These are phyloP conservation scores for Mythimna ferrago DNA, from an alignment of 2,888 invertebrate genomes.

Conservation along the genomic window DNA sequence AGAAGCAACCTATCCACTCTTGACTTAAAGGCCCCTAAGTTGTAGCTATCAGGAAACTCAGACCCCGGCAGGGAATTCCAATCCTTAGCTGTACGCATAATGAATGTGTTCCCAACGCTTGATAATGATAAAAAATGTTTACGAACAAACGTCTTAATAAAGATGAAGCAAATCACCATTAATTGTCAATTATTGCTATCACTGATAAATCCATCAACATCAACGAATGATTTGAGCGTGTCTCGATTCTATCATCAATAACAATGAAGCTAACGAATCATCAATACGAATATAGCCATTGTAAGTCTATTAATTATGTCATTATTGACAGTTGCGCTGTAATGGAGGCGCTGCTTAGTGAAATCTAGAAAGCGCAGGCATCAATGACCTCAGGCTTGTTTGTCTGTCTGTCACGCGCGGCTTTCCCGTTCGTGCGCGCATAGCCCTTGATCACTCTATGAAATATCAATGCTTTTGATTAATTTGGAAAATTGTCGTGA, in stretches of 20 bases:
- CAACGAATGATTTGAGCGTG: slow-evolving; percentile 9
- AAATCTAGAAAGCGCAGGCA: slow-evolving; percentile 74
- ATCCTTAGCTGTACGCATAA: too few relatives aligned
- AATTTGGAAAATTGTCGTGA: slow-evolving; percentile 12
- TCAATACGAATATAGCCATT: slow-evolving; percentile 38
- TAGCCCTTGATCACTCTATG: slow-evolving; percentile 46
- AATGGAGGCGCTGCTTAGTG: slow-evolving; percentile 61
- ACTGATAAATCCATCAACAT: slow-evolving; percentile 10
- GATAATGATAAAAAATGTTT: too few relatives aligned
- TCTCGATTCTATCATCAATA: slow-evolving; percentile 21
- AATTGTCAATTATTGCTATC: not conserved
- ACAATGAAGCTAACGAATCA: slow-evolving; percentile 29
- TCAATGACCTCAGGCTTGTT: slow-evolving; percentile 70
- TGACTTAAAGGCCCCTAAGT: too few relatives aligned
- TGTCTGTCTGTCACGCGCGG: slow-evolving; percentile 64
- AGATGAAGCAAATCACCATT: not conserved
- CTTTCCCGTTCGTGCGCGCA: slow-evolving; percentile 60
- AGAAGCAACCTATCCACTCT: too few relatives aligned
- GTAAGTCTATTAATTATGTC: slow-evolving; percentile 49
- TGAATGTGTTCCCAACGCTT: too few relatives aligned
- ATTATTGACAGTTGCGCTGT: slow-evolving; percentile 41
- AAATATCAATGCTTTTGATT: slow-evolving; percentile 40
- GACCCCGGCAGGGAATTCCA: too few relatives aligned
- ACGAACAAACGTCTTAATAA: not conserved
- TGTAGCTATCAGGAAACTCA: too few relatives aligned